Percentiles rank a stretch among this genome's conserved stretches.
These are phyloP conservation scores for Drosophila putrida DNA, from an alignment of 2,888 invertebrate species.

Conservation along the genomic window DNA sequence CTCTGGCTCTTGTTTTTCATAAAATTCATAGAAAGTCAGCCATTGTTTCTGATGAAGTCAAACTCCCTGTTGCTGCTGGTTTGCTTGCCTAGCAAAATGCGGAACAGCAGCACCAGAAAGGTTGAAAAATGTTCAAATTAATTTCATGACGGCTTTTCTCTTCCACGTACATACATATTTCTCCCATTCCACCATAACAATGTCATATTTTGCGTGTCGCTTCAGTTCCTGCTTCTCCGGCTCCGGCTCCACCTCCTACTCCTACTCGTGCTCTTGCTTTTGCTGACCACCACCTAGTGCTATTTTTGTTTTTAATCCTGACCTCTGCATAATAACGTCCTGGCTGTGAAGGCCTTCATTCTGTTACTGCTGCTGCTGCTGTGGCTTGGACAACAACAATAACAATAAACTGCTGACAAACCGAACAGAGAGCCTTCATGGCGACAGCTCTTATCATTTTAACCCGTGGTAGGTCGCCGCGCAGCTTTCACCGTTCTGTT, in stretches of 20 bases:
- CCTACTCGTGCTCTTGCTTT: not conserved
- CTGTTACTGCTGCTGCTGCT: not conserved
- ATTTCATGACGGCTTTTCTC: constrained; percentile 64
- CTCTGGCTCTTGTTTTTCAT: constrained; percentile 32
- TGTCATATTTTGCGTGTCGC: constrained; percentile 65
- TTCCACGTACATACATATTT: constrained; percentile 28
- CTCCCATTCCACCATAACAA: constrained; percentile 36
- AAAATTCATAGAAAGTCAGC: constrained; percentile 54
- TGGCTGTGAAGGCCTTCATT: constrained; percentile 23
- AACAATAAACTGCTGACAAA: constrained; percentile 61
- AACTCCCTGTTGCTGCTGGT: constrained; percentile 41
- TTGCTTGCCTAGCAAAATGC: constrained; percentile 11
- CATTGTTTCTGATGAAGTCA: constrained; percentile 70
- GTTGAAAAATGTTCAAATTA: constrained; percentile 74
- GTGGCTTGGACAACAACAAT: constrained; percentile 3
- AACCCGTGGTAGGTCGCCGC: constrained; percentile 29
- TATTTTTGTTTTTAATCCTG: constrained; percentile 71
- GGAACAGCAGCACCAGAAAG: constrained; percentile 33
- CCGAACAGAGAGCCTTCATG: constrained; percentile 40
- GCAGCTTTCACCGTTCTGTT: constrained; percentile 54
- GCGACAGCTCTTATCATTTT: constrained; percentile 55
- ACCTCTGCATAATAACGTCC: constrained; percentile 66
- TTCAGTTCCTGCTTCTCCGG: constrained; percentile 1
- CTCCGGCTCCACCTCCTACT: not conserved
- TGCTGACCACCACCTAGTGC: constrained; percentile 18